Conservation (phyloP, 2,888 invertebrate species). For the Mycogona germanica region DNA sequence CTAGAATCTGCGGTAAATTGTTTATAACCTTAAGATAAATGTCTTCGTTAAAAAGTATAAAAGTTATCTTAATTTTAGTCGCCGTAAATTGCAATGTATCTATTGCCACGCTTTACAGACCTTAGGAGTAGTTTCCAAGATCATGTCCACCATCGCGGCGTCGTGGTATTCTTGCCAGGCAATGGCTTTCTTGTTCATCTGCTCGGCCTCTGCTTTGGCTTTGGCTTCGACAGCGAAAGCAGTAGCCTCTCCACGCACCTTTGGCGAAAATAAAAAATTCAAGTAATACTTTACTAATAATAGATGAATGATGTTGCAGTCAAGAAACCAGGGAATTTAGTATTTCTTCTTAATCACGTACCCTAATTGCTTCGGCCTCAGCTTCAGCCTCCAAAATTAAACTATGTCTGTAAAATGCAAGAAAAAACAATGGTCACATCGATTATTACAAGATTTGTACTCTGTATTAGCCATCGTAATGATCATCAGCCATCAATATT, state of each 20-base stretch:
- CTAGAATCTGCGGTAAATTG: no score
- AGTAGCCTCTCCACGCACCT: constrained; percentile 55
- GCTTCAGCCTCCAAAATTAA: constrained; percentile 89
- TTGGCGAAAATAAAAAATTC: constrained; percentile 10
- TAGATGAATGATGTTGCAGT: no score
- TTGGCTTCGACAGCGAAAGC: constrained; percentile 89
- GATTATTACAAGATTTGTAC: no score
- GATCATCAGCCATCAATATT: no score
- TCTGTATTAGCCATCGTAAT: no score
- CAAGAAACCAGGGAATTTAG: no score
- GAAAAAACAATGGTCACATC: no score
- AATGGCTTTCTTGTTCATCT: constrained; percentile 94
- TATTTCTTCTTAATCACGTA: constrained; percentile 31
- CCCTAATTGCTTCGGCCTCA: constrained; percentile 74
- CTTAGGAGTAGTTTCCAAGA: constrained; percentile 87
- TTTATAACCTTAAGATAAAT: no score
- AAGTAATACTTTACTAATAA: constrained; percentile 41
- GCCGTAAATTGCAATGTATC: no score
- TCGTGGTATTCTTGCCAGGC: constrained; percentile 94
- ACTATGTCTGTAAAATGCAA: constrained; percentile 40
- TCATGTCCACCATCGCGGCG: constrained; percentile 94
- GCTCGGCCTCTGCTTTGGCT: constrained; percentile 91
- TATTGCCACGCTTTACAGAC: no score
- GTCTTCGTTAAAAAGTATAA: no score
- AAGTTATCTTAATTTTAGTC: no score